These are phyloP conservation scores for Drosophila anomelani DNA, from an alignment of 2,888 invertebrate genomes.

Conservation along the genomic window DNA sequence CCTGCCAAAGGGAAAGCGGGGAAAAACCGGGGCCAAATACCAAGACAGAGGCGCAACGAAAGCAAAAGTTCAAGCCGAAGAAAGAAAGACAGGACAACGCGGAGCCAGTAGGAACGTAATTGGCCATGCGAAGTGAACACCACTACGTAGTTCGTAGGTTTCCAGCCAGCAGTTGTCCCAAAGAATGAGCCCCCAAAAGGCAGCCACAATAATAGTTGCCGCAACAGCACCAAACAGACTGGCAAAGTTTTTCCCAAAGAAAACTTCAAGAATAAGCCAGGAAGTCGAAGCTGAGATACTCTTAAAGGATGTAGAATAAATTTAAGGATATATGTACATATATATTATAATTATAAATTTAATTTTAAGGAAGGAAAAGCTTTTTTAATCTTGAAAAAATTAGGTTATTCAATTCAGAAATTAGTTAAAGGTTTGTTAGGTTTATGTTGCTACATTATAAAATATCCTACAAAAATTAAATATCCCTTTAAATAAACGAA, in stretches of 20 bases:
- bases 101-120: slow-evolving; percentile 53
- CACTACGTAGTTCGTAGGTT: slow-evolving; percentile 24
- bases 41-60: slow-evolving; percentile 21
- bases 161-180: slow-evolving; percentile 6
- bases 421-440: no score
- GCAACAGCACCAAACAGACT: slow-evolving; percentile 58
- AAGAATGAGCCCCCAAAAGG: slow-evolving; percentile 30
- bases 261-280: slow-evolving; percentile 8
- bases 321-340: neutral
- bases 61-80: slow-evolving; percentile 44
- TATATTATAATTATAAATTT: neutral
- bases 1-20: slow-evolving; percentile 15
- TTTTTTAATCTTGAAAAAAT: neutral
- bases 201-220: slow-evolving; percentile 48
- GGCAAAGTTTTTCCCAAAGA: slow-evolving; percentile 46
- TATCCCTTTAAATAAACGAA: neutral
- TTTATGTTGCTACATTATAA: no score
- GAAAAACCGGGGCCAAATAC: no score
- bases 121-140: slow-evolving; percentile 73
- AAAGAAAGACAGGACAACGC: slow-evolving; percentile 41
- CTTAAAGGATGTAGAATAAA: neutral
- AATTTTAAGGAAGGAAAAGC: no score
- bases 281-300: slow-evolving; percentile 2
- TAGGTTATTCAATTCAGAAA: neutral
- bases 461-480: no score